These are phyloP conservation scores for Euproctis similis DNA, from an alignment of 2,888 invertebrate species.

Conservation along the genomic window DNA sequence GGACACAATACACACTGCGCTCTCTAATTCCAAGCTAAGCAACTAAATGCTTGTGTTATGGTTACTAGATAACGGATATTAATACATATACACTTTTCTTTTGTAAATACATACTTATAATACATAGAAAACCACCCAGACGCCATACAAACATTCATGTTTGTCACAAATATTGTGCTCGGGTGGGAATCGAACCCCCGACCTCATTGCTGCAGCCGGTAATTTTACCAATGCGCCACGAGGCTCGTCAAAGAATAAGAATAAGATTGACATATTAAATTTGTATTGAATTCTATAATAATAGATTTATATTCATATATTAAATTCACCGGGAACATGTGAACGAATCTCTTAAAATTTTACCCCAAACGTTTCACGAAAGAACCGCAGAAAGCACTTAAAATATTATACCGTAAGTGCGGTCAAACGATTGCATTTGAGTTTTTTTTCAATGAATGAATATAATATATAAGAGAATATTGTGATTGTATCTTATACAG, in stretches of 20 bases:
- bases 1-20: background rate
- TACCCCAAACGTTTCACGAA: too few species aligned
- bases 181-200: background rate
- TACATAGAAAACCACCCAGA: constrained; percentile 1
- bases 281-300: too few species aligned
- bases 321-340: too few species aligned
- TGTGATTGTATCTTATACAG: too few species aligned
- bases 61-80: background rate
- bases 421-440: too few species aligned
- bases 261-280: too few species aligned
- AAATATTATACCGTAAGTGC: too few species aligned
- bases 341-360: too few species aligned
- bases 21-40: background rate
- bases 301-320: too few species aligned
- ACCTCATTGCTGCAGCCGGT: background rate
- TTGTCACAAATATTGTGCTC: background rate
- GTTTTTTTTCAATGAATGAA: too few species aligned
- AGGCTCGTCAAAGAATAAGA: background rate
- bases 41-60: background rate
- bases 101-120: constrained; percentile 1
- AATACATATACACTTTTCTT: background rate
- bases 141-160: background rate
- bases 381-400: too few species aligned
- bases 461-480: too few species aligned
- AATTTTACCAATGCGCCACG: background rate